Evolutionary conservation across 2,888 invertebrate genomes (phyloP).

Genomic region (Bursaphelenchus okinawaensis): DNA sequence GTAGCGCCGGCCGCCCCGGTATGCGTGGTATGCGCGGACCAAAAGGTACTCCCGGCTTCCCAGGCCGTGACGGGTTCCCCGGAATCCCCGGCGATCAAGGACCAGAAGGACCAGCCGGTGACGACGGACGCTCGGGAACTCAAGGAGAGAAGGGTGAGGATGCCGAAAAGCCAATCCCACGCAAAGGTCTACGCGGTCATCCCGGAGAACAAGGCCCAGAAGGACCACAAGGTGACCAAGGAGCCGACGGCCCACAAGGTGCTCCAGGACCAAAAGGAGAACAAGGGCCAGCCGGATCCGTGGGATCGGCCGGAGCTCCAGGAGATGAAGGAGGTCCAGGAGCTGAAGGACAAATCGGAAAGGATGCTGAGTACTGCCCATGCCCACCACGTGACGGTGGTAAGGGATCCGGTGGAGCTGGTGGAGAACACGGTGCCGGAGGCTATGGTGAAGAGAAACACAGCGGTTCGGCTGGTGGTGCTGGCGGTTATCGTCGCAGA

Average conservation of each 20-base stretch:
- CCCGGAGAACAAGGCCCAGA: slow-evolving; percentile 31
- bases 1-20: slow-evolving; percentile 12
- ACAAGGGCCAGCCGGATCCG: slow-evolving; percentile 23
- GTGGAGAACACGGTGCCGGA: slow-evolving; percentile 8
- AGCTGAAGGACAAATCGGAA: slow-evolving; percentile 23
- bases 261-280: slow-evolving; percentile 18
- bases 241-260: slow-evolving; percentile 22
- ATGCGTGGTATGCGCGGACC: slow-evolving; percentile 14
- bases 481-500: not conserved
- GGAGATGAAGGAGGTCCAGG: slow-evolving; percentile 29
- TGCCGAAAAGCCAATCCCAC: slow-evolving; percentile 44
- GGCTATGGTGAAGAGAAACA: slow-evolving; percentile 11
- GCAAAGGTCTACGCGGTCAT: slow-evolving; percentile 36
- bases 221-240: slow-evolving; percentile 16
- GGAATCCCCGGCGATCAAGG: slow-evolving; percentile 35
- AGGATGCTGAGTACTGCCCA: slow-evolving; percentile 29
- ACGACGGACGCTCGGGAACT: slow-evolving; percentile 20
- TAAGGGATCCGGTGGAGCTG: slow-evolving; percentile 5
- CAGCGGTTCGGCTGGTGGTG: too few relatives aligned
- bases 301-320: slow-evolving; percentile 26
- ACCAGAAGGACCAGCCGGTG: slow-evolving; percentile 22
- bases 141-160: slow-evolving; percentile 46
- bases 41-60: slow-evolving; percentile 33
- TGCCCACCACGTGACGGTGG: slow-evolving; percentile 40
- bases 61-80: slow-evolving; percentile 44